Conservation (phyloP, 1,140 invertebrate genomes). For the Cylas formicarius region DNA sequence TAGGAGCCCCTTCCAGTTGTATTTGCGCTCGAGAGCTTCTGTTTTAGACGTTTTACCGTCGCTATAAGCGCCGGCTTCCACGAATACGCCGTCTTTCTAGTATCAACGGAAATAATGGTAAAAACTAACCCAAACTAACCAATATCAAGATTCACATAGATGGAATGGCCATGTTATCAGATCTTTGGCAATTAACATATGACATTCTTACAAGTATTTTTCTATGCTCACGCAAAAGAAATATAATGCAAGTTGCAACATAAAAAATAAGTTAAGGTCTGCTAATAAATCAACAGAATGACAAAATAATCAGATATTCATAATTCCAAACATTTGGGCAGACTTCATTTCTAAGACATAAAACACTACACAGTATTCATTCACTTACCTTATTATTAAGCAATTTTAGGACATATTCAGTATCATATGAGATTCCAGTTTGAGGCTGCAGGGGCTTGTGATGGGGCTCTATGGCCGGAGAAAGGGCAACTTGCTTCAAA, state of each 20-base stretch:
- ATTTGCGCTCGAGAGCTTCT: constrained; percentile 59
- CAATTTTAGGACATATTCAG: constrained; percentile 38
- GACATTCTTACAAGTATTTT: too few species aligned
- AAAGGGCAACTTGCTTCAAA: constrained; percentile 57
- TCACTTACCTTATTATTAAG: constrained; percentile 42
- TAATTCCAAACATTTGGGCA: background rate
- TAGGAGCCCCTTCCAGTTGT: constrained; percentile 66
- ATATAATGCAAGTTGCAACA: too few species aligned
- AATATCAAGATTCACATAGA: too few species aligned
- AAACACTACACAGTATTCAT: constrained; percentile 5
- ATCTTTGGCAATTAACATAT: too few species aligned
- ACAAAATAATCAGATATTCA: too few species aligned
- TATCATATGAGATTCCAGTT: constrained; percentile 31
- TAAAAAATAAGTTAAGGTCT: too few species aligned
- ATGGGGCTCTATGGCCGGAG: constrained; percentile 41
- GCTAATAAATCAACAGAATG: too few species aligned
- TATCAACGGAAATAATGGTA: constrained; percentile 19
- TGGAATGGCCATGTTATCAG: too few species aligned
- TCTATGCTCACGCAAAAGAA: too few species aligned
- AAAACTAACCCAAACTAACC: too few species aligned
- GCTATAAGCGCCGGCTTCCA: constrained; percentile 54
- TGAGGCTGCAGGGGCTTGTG: constrained; percentile 33
- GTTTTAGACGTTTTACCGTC: constrained; percentile 53
- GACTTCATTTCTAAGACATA: background rate
- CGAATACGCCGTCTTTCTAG: constrained; percentile 52